Percentiles rank a stretch among this genome's conserved stretches.
Evolutionary conservation across 2,797 vertebrate genomes (phyloP).

Genomic region (Scleropages formosus): DNA sequence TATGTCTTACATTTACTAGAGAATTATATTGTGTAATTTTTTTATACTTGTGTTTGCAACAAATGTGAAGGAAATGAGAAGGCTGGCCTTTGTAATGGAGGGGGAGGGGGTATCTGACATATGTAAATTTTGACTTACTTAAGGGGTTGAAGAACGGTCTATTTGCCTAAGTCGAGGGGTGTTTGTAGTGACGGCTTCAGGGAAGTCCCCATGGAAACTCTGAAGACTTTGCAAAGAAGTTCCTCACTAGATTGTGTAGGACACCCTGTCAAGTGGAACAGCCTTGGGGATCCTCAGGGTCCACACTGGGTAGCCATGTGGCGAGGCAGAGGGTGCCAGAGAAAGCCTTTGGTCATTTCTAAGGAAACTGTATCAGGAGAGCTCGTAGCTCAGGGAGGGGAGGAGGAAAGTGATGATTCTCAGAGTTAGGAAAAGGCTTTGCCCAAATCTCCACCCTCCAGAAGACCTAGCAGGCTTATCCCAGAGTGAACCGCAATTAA

Average conservation of each 20-base stretch:
- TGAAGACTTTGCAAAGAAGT: not conserved
- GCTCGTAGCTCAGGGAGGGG: not conserved
- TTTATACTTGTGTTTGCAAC: no score
- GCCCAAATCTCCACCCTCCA: not conserved
- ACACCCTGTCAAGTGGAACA: not conserved
- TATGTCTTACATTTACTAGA: no score
- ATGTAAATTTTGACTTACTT: no score
- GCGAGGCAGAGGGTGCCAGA: not conserved
- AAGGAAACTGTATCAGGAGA: not conserved
- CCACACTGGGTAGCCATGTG: not conserved
- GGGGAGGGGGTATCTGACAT: no score
- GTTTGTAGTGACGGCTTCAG: no score
- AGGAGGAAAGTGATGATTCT: not conserved
- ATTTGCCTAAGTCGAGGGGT: no score
- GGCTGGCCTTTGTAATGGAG: no score
- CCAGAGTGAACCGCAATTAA: not conserved
- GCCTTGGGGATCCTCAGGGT: not conserved
- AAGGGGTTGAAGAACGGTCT: no score
- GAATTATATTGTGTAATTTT: no score
- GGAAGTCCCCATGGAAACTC: not conserved
- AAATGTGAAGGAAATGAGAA: no score
- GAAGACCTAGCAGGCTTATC: not conserved
- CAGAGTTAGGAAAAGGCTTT: conserved; percentile 3
- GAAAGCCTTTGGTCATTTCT: not conserved
- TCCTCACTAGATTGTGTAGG: not conserved